phyloP scores from a whole-genome alignment of 2,113 vertebrate genomes.

The Hassar affinis region DNA sequence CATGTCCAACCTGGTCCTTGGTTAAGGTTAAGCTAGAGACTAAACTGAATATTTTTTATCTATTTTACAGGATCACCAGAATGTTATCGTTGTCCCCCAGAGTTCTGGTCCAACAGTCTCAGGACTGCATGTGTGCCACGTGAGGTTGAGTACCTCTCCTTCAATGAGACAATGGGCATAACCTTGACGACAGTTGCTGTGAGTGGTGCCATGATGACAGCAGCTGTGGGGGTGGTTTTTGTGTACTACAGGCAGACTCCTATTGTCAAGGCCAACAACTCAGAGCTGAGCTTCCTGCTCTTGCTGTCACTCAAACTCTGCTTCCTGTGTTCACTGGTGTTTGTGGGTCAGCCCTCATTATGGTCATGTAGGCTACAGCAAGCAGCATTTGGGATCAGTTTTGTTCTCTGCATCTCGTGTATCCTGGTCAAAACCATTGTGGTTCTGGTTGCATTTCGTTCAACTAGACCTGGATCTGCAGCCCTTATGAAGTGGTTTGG shows the following conservation, averaged over 20 bases:
- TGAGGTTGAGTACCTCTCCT: conserved; percentile 58
- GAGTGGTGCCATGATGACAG: conserved; percentile 63
- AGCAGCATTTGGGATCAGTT: conserved; percentile 61
- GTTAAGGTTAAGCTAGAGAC: not conserved
- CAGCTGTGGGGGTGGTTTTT: conserved; percentile 67
- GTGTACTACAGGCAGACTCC: conserved; percentile 59
- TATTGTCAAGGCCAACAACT: conserved; percentile 64
- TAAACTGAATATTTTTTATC: not conserved
- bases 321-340: conserved; percentile 63
- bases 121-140: conserved; percentile 57
- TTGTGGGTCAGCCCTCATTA: conserved; percentile 59
- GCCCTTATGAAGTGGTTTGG: conserved; percentile 60
- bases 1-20: too few species aligned
- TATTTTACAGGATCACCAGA: conserved; percentile 61
- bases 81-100: conserved; percentile 60
- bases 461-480: conserved; percentile 59
- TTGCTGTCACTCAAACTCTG: conserved; percentile 61
- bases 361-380: conserved; percentile 60
- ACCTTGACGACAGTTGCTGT: conserved; percentile 57
- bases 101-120: conserved; percentile 61
- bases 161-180: conserved; percentile 59
- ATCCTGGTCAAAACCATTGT: conserved; percentile 67
- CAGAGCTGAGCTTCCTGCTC: conserved; percentile 65
- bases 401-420: conserved; percentile 63
- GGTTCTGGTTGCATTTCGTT: conserved; percentile 62